A percentile compares a stretch with the other conserved stretches of the same genome.
phyloP scores from a whole-genome alignment of 2,888 invertebrate genomes.

The Sinodicranocentrus sp. region DNA sequence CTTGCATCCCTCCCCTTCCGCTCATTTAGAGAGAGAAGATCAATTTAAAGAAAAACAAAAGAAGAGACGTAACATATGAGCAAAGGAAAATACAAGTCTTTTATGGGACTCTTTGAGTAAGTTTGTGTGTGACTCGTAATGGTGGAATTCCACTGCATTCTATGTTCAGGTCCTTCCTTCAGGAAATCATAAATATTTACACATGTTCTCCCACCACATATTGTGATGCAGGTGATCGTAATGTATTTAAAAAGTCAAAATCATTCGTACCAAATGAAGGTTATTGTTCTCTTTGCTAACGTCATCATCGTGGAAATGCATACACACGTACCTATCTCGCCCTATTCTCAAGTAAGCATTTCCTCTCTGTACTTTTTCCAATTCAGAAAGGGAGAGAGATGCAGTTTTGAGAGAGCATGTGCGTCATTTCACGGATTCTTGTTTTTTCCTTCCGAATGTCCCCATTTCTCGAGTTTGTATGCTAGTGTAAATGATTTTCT shows the following conservation, averaged over 20 bases:
- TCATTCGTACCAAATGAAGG: constrained; percentile 45
- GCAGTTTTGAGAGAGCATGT: constrained; percentile 17
- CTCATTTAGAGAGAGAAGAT: too few species aligned
- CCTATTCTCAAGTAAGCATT: too few species aligned
- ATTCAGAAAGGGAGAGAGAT: neutral
- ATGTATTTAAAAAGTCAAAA: neutral
- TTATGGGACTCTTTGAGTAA: neutral
- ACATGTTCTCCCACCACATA: neutral
- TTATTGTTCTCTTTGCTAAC: constrained; percentile 52
- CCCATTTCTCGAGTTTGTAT: neutral
- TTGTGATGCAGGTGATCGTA: neutral
- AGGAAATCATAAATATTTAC: neutral
- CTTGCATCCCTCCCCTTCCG: too few species aligned
- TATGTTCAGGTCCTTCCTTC: constrained; percentile 16
- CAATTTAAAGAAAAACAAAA: too few species aligned
- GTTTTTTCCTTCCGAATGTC: constrained; percentile 9
- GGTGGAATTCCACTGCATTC: neutral
- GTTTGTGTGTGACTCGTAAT: constrained; percentile 24
- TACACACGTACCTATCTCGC: too few species aligned
- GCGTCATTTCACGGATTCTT: constrained; percentile 66
- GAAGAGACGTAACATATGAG: too few species aligned
- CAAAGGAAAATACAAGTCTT: too few species aligned
- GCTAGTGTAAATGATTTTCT: neutral
- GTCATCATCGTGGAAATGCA: too few species aligned
- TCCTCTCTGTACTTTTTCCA: neutral